Percentiles rank a stretch among this genome's conserved stretches.
Evolutionary conservation across 1,140 invertebrate genomes (phyloP).

Genomic region (Sycobia sp.): DNA sequence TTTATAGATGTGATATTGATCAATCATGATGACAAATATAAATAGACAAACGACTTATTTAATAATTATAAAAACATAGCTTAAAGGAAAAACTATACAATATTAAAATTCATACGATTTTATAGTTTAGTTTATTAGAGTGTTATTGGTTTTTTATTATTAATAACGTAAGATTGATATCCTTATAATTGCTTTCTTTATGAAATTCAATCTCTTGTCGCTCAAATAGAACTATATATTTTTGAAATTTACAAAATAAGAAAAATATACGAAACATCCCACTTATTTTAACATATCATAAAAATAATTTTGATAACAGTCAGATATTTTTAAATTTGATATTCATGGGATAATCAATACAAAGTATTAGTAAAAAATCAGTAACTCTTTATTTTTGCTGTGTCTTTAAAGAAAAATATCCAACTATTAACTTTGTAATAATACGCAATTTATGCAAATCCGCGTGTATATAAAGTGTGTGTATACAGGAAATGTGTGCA

Average conservation of each 20-base stretch:
- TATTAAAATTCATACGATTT: too few relatives aligned
- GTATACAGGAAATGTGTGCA: background rate
- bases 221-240: background rate
- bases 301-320: conserved; percentile 23
- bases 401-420: background rate
- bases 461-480: conserved; percentile 3
- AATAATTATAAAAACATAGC: background rate
- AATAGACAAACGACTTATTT: background rate
- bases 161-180: background rate
- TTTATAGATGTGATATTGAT: background rate
- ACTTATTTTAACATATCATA: conserved; percentile 16
- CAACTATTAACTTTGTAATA: conserved; percentile 3
- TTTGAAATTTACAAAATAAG: conserved; percentile 7
- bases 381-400: conserved; percentile 22
- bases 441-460: background rate
- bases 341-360: conserved; percentile 8
- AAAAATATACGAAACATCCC: background rate
- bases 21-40: background rate
- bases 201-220: background rate
- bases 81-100: too few relatives aligned
- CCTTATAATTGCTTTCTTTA: background rate
- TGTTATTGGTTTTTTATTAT: conserved; percentile 20
- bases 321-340: conserved; percentile 7
- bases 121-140: background rate
- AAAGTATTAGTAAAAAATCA: conserved; percentile 14